Evolutionary conservation across 2,113 vertebrate species (phyloP).

Genomic region (Seriola quinqueradiata): DNA sequence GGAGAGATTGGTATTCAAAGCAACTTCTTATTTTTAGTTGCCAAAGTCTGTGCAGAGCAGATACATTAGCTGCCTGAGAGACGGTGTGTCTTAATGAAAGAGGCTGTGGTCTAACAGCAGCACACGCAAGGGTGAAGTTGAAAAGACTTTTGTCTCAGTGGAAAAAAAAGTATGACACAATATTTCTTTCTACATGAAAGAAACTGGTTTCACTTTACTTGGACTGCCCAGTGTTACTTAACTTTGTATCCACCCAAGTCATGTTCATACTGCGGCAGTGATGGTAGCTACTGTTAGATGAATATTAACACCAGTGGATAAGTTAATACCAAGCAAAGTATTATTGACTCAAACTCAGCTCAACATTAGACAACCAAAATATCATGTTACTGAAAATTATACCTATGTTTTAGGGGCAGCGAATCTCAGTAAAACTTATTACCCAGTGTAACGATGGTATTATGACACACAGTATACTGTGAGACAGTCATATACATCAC

Average conservation of each 20-base stretch:
- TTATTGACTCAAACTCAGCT: not conserved
- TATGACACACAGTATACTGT: too few species aligned
- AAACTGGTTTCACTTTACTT: conserved; percentile 2
- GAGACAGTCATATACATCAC: too few species aligned
- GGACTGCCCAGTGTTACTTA: conserved; percentile 13
- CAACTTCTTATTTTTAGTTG: conserved; percentile 11
- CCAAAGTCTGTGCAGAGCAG: conserved; percentile 11
- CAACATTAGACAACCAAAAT: not conserved
- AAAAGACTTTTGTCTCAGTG: not conserved
- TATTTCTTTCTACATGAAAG: not conserved
- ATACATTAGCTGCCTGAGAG: not conserved
- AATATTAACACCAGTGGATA: not conserved
- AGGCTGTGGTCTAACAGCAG: not conserved
- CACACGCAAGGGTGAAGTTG: not conserved
- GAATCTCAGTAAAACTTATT: not conserved
- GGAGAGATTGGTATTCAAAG: conserved; percentile 52
- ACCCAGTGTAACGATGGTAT: not conserved
- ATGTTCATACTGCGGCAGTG: not conserved
- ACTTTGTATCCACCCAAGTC: not conserved
- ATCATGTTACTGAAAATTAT: not conserved
- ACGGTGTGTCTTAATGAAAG: not conserved
- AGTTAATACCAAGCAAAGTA: not conserved
- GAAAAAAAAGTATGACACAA: conserved; percentile 16
- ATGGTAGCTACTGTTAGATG: not conserved
- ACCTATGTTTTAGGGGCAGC: not conserved